phyloP scores from a whole-genome alignment of 2,113 vertebrate genomes.

The Lophius piscatorius region DNA sequence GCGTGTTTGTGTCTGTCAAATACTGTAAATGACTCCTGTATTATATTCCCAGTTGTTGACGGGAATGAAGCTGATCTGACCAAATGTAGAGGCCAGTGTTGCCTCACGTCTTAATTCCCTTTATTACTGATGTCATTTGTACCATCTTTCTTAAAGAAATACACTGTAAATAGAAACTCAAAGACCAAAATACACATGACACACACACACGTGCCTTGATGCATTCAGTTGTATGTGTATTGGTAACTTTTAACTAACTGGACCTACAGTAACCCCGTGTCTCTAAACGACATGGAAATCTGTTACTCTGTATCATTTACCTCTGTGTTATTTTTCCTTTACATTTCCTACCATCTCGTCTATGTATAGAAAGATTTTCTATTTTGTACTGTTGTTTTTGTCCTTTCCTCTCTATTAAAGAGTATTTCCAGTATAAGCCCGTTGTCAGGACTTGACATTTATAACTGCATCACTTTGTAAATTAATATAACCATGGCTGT shows the following conservation, averaged over 20 bases:
- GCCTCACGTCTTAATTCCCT: constrained; percentile 68
- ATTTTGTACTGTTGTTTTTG: constrained; percentile 75
- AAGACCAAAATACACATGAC: constrained; percentile 77
- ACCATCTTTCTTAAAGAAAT: constrained; percentile 64
- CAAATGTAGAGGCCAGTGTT: constrained; percentile 46
- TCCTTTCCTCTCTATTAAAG: constrained; percentile 73
- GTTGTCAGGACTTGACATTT: neutral
- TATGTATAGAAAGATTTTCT: constrained; percentile 79
- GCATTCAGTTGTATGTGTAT: constrained; percentile 73
- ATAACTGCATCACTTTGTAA: neutral
- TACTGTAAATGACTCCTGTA: constrained; percentile 72
- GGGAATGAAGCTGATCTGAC: constrained; percentile 9
- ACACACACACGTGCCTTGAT: constrained; percentile 74
- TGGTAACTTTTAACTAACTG: constrained; percentile 75
- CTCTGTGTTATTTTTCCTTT: constrained; percentile 52
- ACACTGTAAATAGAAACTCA: constrained; percentile 74
- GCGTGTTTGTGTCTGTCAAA: constrained; percentile 25
- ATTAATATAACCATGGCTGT: neutral
- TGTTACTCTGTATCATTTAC: constrained; percentile 58
- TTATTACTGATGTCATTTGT: constrained; percentile 64
- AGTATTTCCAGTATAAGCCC: constrained; percentile 33
- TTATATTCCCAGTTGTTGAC: constrained; percentile 51
- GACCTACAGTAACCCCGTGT: constrained; percentile 63
- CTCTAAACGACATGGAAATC: constrained; percentile 62
- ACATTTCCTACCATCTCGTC: constrained; percentile 68